Evolutionary conservation across 2,797 vertebrate species (phyloP), one percentile per base, ranked within the genome.

Genomic region (Serranus cabrilla): DNA sequence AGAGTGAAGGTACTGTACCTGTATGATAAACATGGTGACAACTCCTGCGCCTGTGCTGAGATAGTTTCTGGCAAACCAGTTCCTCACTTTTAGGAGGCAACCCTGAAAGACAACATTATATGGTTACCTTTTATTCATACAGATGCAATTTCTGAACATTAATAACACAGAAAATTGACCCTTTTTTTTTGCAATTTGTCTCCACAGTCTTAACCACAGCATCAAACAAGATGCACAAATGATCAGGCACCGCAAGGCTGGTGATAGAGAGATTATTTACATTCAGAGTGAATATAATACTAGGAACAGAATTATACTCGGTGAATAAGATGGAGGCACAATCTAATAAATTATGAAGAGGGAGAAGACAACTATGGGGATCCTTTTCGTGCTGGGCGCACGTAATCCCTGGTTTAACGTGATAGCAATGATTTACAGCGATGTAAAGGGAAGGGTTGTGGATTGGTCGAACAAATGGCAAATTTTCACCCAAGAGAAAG

Each of bases 51-150:
- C 94, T 1, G 93, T 93, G 75, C 87, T 89, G 0, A 77, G 78
- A 43, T 91, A 94, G 76, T 93, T 92, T 14, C 66, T 20, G 16
- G 85, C 59, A 80, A 92, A 94, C 91, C 92, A 94, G 71, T 87
- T 37, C 67, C 64, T 88, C 72, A 94, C 77, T 71, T 88, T 91
- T 6, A 23, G 5, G 0, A 88, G 61, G 80, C 93, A 94, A 64
- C 93, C 93, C 93, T 94, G 71, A 43, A 75, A 80, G 42, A 74
- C 34, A 72, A 20, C 21, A 73, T 2, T 40, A 9, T 5, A 37
- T 5, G 1, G n/a, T 71, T 40, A 47, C 62, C 50, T 2, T 50
- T 62, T 45, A 43, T 45, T 9, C 2, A 46, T 16, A 47, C 7
- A n/a, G 5, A 42, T n/a, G 11, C 11, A 25, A 13, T 0, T 17